A percentile compares a stretch with the other conserved stretches of the same genome.
Evolutionary conservation across 1,140 invertebrate genomes (phyloP).

Genomic region (honey bee (Apis mellifera)): Amel_HAv3.1 CM009931.2:17378501-17379000

Average conservation of each 20-base stretch:
- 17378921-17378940: neutral
- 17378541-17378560: neutral
- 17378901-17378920: neutral
- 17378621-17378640: neutral
- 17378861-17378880: neutral
- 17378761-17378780: neutral
- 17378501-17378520: neutral
- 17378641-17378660: neutral
- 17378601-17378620: slow-evolving; percentile 2
- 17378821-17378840: neutral
- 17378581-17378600: slow-evolving; percentile 8
- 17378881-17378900: neutral
- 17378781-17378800: neutral
- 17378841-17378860: neutral
- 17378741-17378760: neutral
- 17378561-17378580: neutral
- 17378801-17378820: neutral
- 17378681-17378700: neutral
- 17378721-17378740: neutral
- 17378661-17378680: no score
- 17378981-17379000: no score
- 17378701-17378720: slow-evolving; percentile 1
- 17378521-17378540: neutral
- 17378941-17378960: no score
- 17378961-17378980: no score